Base-by-base conservation (phyloP, 2,888 invertebrate genomes). In the Acholoe squamosa region DNA sequence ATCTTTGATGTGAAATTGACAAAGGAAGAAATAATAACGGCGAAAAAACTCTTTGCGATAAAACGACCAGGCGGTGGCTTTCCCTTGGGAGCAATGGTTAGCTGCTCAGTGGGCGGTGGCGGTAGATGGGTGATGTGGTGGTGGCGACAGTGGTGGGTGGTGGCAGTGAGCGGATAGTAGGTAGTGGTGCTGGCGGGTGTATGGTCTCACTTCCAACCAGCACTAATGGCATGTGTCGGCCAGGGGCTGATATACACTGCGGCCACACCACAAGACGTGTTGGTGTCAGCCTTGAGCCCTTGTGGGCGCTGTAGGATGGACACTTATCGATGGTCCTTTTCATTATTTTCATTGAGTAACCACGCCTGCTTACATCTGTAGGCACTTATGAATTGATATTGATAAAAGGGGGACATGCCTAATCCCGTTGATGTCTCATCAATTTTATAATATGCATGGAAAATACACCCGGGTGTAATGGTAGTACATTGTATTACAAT, bases 1-100 rank as follows among this genome's bases (percentile, higher is more conserved):
- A 71, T 71, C 71, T 71, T 71, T 71, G 71, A 71, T 71, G 71
- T 71, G 71, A 71, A 71, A 61, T 71, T 19, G 61, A 61, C 43
- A 43, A 43, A 43, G 43, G 7, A 61, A 61, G 61, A 61, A 61
- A 61, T n/a, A 61, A 61, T n/a, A 61, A 43, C 43, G 43, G 43
- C 61, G 19, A 61, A 61, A 61, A 61, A 19, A n/a, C 71, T 71
- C 61, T 71, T 1, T 28, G 71, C 25, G 25, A 71, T 71, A 71
- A 71, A 71, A 71, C 71, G 28, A 7, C 71, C 25, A 28, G 28
- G 71, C 31, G 28, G 71, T 28, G 31, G 25, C 28, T 14, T 71
- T 71, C 71, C 28, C 71, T 71, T n/a, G 71, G 71, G 28, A 71
- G n/a, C 28, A 28, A 28, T 71, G 71, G 71, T 71, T 71, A 71